Conservation (phyloP, 92 coral and sea anemone genomes). For the Porites lobata region DNA sequence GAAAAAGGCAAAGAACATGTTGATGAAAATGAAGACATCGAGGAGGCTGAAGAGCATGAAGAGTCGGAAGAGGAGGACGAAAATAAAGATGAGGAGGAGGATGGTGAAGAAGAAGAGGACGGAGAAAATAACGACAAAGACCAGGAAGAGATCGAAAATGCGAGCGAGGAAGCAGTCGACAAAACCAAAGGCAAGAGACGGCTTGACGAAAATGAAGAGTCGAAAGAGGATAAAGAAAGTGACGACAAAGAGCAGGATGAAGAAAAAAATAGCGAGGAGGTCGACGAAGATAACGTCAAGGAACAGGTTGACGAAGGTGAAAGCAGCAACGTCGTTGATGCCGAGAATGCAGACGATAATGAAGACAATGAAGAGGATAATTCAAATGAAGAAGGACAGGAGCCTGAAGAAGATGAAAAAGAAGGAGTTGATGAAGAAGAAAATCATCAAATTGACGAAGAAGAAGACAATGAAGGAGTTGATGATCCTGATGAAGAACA, state of each 20-base stretch:
- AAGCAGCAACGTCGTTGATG: neutral
- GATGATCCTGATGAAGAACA: neutral
- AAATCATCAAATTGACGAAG: neutral
- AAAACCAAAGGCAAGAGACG: no score
- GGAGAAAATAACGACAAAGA: neutral
- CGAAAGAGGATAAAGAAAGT: neutral
- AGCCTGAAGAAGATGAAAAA: neutral
- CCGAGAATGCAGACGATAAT: no score
- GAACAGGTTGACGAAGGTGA: neutral
- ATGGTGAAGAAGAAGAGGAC: no score
- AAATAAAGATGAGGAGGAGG: no score
- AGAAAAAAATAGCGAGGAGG: neutral
- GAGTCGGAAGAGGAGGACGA: no score
- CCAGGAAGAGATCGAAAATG: neutral
- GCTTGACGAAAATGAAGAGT: neutral
- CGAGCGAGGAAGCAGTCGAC: no score
- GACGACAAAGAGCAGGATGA: no score
- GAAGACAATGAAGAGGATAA: neutral
- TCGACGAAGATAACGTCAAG: neutral
- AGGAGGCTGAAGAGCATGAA: no score
- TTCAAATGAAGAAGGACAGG: neutral
- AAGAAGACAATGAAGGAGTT: no score
- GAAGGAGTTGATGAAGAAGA: neutral
- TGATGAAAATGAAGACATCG: no score
- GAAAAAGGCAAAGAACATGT: no score